phyloP scores from a whole-genome alignment of 2,113 vertebrate genomes.

The Erythrolamprus reginae region DNA sequence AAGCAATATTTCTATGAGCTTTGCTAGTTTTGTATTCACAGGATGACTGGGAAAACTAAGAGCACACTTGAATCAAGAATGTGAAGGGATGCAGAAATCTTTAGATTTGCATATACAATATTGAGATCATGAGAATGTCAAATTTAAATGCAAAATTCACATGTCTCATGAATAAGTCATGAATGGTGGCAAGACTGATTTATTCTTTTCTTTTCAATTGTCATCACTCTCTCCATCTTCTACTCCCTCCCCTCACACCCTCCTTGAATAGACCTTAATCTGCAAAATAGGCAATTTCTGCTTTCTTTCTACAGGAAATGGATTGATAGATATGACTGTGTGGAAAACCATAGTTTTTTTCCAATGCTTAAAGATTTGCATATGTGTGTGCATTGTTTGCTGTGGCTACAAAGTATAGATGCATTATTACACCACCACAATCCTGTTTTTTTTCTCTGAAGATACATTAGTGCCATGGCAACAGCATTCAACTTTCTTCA shows the following conservation, averaged over 20 bases:
- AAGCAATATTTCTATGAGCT: background rate
- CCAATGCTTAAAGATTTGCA: conserved; percentile 60
- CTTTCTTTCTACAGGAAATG: conserved; percentile 54
- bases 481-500: conserved; percentile 64
- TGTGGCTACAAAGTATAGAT: conserved; percentile 59
- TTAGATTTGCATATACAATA: conserved; percentile 71
- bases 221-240: conserved; percentile 6
- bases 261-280: conserved; percentile 47
- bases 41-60: conserved; percentile 39
- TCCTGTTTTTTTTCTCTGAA: conserved; percentile 38
- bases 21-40: conserved; percentile 41
- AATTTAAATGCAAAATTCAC: conserved; percentile 71
- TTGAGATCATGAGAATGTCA: conserved; percentile 71
- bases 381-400: conserved; percentile 54
- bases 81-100: conserved; percentile 61
- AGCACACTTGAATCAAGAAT: conserved; percentile 50
- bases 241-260: background rate
- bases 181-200: conserved; percentile 62
- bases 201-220: conserved; percentile 33
- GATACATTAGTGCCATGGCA: conserved; percentile 66
- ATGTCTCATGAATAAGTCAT: conserved; percentile 70
- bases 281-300: conserved; percentile 52
- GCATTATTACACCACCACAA: conserved; percentile 49
- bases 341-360: conserved; percentile 52
- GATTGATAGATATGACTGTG: conserved; percentile 47